Evolutionary conservation across 2,113 vertebrate species (phyloP), one percentile per base, ranked within the genome.

Genomic region (Epinephelus cyanopodus): DNA sequence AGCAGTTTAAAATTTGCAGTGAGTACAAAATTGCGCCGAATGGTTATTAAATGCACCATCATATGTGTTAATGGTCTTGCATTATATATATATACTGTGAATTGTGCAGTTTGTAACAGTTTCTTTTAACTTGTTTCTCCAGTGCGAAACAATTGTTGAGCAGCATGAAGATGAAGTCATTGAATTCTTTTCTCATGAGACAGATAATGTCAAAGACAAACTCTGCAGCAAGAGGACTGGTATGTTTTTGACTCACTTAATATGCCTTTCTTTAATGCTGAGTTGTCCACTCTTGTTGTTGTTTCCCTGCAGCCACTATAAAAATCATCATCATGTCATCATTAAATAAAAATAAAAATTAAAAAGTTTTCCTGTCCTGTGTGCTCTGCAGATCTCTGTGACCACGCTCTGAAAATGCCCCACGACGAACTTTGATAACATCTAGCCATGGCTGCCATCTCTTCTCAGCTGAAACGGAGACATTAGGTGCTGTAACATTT

Each of bases 211-310:
- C 76, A 99, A 99, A 93, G 98, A 99, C 92, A 96, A 95, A 84
- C 96, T 99, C 42, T 99, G 98, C 93, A 99, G 98, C 95, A 97
- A 97, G 83, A 95, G 98, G 58, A 99, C 98, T 65, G 98, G 98
- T 99, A 79, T 10, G 74, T 77, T 52, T 62, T 25, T 11, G 2
- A 5, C 14, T 45, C 5, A 10, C 42, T 45, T 12, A 17, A 7
- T 11, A 25, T 25, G 21, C 2, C 5, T 12, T 37, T 17, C 17
- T 17, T 1, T 42, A 29, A 52, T 53, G 42, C 25, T n/a, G 15
- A n/a, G 12, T 23, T 62, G 23, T 13, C 9, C 5, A 45, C 5
- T 1, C 3, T 13, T 56, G 11, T 37, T 23, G 15, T 45, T 13
- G 3, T 62, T 56, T 11, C 27, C 1, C 18, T 29, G 10, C 21